Percentiles rank a stretch among this genome's conserved stretches.
Conservation (phyloP, 2,113 vertebrate species). For the Xenus cinereus region DNA sequence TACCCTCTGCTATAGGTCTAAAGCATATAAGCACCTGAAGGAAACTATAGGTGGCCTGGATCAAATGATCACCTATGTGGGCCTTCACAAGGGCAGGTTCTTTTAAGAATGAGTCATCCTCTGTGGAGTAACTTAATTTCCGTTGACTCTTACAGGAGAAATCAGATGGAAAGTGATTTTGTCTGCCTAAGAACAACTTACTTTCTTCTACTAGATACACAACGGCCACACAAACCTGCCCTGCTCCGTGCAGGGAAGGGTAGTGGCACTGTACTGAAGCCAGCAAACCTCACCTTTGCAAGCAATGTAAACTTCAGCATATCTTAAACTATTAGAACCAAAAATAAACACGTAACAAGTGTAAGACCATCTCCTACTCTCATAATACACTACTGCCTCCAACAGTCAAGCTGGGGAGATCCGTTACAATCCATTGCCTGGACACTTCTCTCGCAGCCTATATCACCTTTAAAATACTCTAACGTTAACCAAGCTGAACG, state of each 20-base stretch:
- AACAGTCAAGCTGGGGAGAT: constrained; percentile 40
- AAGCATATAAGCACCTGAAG: not conserved
- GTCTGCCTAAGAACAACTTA: not conserved
- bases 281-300: not conserved
- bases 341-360: constrained; percentile 3
- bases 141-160: not conserved
- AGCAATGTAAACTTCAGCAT: not conserved
- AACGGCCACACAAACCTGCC: not conserved
- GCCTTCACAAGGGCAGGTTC: not conserved
- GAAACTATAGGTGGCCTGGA: not conserved
- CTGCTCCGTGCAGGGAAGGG: not conserved
- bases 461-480: not conserved
- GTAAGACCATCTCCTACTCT: constrained; percentile 16
- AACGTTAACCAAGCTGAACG: not conserved
- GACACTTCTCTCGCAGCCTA: not conserved
- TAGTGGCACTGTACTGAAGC: not conserved
- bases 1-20: not conserved
- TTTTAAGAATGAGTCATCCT: not conserved
- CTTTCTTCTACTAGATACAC: not conserved
- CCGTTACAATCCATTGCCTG: not conserved
- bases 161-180: not conserved
- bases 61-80: not conserved
- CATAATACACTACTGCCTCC: constrained; percentile 66
- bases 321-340: constrained; percentile 9
- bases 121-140: not conserved